Evolutionary conservation across 2,888 invertebrate species (phyloP), one percentile per base, ranked within the genome.

Genomic region (Ischnura elegans): DNA sequence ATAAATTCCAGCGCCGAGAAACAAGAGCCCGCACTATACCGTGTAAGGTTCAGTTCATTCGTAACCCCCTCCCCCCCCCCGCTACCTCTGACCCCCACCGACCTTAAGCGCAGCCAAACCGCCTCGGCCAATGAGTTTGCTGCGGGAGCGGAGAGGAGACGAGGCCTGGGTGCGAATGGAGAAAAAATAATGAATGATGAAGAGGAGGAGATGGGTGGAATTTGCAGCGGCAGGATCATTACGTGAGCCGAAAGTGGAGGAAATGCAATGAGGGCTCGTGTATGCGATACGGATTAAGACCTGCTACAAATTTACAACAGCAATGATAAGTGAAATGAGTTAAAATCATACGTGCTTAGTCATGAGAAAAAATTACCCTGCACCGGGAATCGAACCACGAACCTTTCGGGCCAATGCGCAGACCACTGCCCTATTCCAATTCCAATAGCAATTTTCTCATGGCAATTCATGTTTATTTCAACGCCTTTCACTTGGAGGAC

Each of bases 21-120:
- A 90, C 90, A 90, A 90, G 90, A 61, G 55, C 61, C 90, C 61
- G 90, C 90, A 90, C 90, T 90, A 90, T 90, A 90, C 90, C 90
- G 90, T 90, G 76, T 76, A 76, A 76, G 90, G 90, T 90, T 90
- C 90, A 25, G 61, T 43, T 90, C 90, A 90, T 90, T 61, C 90
- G 61, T 90, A 90, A 43, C 90, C 55, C 55, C 66, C 90, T 90
- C 42, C 55, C 36, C 55, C 66, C 51, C 51, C 51, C 8, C 51
- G 51, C 51, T 51, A 51, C 51, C 51, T 51, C 51, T 51, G 51
- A 51, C 51, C 51, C 90, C 43, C 90, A 0, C 42, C 61, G 90
- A 90, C 90, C 90, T 86, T 86, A 46, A n/a, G 36, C 46, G 86
- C 86, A 86, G 43, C 86, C 86, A 86, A 43, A 86, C 86, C 86